Percentiles rank a stretch among this genome's conserved stretches.
Evolutionary conservation across 2,113 vertebrate genomes (phyloP).

Genomic region (Papio anubis): DNA sequence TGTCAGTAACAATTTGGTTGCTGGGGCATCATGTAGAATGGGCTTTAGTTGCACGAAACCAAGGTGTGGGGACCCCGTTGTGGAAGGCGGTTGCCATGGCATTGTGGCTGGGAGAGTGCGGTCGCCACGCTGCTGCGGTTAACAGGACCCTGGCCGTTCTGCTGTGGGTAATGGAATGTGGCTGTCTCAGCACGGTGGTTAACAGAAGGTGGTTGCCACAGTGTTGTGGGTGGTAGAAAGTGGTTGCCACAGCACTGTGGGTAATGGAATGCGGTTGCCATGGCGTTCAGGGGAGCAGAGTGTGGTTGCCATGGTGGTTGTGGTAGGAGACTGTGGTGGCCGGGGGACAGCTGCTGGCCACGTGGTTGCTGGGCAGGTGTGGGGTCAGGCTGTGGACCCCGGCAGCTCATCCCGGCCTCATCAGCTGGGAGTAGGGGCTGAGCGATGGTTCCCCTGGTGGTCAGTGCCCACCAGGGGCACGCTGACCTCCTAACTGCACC

Average conservation of each 20-base stretch:
- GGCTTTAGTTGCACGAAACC: background rate
- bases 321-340: slow-evolving; percentile 5
- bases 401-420: background rate
- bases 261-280: slow-evolving; percentile 71
- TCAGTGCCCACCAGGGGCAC: background rate
- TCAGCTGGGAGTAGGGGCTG: background rate
- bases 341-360: too few relatives aligned
- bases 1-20: background rate
- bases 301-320: slow-evolving; percentile 66
- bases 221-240: slow-evolving; percentile 65
- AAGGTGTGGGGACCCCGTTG: background rate
- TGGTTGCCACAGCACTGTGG: slow-evolving; percentile 69
- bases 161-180: slow-evolving; percentile 50
- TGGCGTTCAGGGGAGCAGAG: slow-evolving; percentile 57
- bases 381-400: background rate
- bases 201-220: slow-evolving; percentile 38
- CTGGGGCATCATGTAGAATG: background rate
- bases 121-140: slow-evolving; percentile 2
- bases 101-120: background rate
- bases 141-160: background rate
- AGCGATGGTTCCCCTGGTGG: background rate
- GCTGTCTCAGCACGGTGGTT: background rate
- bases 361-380: background rate
- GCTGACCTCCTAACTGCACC: background rate
- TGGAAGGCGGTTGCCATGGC: slow-evolving; percentile 18